Conservation (phyloP, 2,888 invertebrate species). For the Fissipunctia ypsillon region DNA sequence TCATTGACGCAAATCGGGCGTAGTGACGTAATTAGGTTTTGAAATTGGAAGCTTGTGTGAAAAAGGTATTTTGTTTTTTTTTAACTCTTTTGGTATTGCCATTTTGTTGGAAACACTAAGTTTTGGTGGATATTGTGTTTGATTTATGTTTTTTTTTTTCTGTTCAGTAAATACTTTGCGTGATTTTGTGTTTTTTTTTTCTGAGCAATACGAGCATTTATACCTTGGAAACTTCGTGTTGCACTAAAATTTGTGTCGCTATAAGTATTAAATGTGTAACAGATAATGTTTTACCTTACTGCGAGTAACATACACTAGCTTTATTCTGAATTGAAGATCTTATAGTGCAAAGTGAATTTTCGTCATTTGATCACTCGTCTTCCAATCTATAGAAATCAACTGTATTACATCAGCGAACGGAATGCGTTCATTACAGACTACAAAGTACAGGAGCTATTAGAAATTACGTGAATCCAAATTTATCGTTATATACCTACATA, state of each 20-base stretch:
- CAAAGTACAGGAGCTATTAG: conserved; percentile 1
- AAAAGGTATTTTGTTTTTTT: conserved; percentile 22
- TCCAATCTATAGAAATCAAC: not conserved
- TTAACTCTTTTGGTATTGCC: not conserved
- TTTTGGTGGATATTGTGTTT: not conserved
- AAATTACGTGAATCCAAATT: conserved; percentile 32
- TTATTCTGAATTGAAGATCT: not conserved
- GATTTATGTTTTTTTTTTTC: not conserved
- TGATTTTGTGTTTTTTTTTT: too few relatives aligned
- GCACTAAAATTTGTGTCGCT: too few relatives aligned
- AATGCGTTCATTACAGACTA: conserved; percentile 1
- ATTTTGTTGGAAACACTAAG: conserved; percentile 8
- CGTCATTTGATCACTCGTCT: not conserved
- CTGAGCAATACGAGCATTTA: too few relatives aligned
- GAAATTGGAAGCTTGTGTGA: conserved; percentile 54
- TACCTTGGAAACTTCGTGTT: too few relatives aligned
- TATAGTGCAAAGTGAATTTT: too few relatives aligned
- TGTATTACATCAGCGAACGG: not conserved
- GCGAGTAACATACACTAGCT: not conserved
- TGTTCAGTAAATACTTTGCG: too few relatives aligned
- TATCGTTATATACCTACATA: conserved; percentile 2
- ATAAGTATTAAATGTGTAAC: too few relatives aligned
- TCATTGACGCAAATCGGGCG: conserved; percentile 68
- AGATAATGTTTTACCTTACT: too few relatives aligned
- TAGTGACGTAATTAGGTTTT: conserved; percentile 64